Evolutionary conservation across 92 coral and sea anemone species (phyloP), one percentile per base, ranked within the genome.

Genomic region (Epizoanthus fatuus): DNA sequence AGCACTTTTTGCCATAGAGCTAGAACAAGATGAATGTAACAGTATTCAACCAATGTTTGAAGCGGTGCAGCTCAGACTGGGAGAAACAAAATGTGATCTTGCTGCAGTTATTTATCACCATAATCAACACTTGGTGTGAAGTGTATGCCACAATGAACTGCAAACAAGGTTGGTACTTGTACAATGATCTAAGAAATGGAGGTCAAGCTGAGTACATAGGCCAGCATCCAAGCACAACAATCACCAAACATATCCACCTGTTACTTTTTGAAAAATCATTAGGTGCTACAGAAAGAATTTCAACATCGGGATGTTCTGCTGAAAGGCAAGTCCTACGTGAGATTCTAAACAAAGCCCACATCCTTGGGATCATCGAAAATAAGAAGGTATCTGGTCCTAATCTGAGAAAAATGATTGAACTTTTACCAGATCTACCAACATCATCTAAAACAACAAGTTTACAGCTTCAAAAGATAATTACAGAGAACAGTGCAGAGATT

Each of bases 51-150:
- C 25, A n/a, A 7, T 17, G 11, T 6, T 60, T 10, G 19, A 14
- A 38, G 17, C 19, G 11, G 17, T 38, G 20, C 45, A 63, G 5
- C 49, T 64, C 19, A 63, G 37, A 1, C 5, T 64, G 16, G 63
- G 25, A 1, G 45, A 80, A 19, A 15, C 35, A 4, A 80, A 64
- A 64, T 80, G 63, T 80, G 84, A 80, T 59, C 84, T 80, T 19
- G 63, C 84, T 47, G 74, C 84, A 45, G 44, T 63, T 19, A 79
- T 79, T 37, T 63, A 79, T 40, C 71, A 63, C 16, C 84, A 63
- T 29, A 79, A 64, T 14, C 16, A 47, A 39, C 74, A 80, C 22
- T 80, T 80, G 84, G 74, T 64, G 84, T 25, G 84, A 80, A 45
- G 72, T 80, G n/a, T 80, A 63, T 64, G 74, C 47, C 4, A 2